Evolutionary conservation across 2,797 vertebrate genomes (phyloP).

Genomic region (Pseudochromis fuscus): DNA sequence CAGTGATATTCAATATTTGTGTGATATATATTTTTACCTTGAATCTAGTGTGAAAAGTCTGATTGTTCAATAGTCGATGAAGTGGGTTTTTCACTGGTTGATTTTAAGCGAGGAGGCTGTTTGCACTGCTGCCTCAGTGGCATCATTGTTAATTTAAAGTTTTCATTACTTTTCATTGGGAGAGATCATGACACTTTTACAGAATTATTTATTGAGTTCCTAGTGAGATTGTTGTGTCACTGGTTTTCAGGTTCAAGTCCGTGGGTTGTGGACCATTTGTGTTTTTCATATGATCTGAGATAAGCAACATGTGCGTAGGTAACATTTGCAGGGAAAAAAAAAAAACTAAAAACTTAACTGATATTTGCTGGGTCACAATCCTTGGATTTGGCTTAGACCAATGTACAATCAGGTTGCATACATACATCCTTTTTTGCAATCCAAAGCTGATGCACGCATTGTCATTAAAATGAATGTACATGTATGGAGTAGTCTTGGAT

Average conservation of each 20-base stretch:
- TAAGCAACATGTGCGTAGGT: no score
- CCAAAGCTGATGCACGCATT: background rate
- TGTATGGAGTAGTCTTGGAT: no score
- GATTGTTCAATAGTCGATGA: background rate
- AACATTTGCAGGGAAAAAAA: no score
- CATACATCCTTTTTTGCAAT: background rate
- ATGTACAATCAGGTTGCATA: background rate
- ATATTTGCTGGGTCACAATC: no score
- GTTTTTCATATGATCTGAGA: background rate
- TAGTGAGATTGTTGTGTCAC: background rate
- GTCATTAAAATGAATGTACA: background rate
- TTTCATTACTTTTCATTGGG: background rate
- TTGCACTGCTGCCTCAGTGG: background rate
- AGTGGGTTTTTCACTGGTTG: background rate
- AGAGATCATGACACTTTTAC: background rate
- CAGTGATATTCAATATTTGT: background rate
- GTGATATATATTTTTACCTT: slow-evolving; percentile 3
- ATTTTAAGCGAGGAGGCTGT: background rate
- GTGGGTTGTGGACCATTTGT: background rate
- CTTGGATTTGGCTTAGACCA: no score
- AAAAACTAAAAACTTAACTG: no score
- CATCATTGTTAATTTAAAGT: background rate
- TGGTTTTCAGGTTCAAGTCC: background rate
- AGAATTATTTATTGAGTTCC: background rate
- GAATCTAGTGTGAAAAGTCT: background rate